Percentiles rank a stretch among this genome's conserved stretches.
phyloP scores from a whole-genome alignment of 2,888 invertebrate genomes.

The Lithophane leautieri region DNA sequence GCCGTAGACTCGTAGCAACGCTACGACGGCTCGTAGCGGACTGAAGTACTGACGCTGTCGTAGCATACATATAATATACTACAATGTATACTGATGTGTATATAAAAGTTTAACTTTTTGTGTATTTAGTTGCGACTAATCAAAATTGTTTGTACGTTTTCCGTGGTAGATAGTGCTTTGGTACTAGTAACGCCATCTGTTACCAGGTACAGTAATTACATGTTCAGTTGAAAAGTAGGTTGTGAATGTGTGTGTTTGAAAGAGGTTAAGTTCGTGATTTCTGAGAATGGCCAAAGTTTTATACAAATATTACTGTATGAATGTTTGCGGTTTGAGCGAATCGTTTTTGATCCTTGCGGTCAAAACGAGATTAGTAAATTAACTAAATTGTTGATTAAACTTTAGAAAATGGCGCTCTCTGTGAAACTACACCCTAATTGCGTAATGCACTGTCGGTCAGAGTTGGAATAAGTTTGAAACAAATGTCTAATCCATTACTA shows the following conservation, averaged over 20 bases:
- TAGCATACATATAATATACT: slow-evolving; percentile 34
- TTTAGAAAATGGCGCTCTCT: not conserved
- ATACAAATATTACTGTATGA: slow-evolving; percentile 45
- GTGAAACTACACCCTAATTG: not conserved
- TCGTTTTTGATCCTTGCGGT: slow-evolving; percentile 1
- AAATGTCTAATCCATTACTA: too few relatives aligned
- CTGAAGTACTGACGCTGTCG: slow-evolving; percentile 66
- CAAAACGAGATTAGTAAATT: slow-evolving; percentile 5
- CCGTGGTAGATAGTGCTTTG: slow-evolving; percentile 9
- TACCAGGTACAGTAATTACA: slow-evolving; percentile 42
- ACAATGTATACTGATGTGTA: slow-evolving; percentile 34
- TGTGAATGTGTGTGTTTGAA: slow-evolving; percentile 31
- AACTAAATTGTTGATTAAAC: not conserved
- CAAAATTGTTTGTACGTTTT: slow-evolving; percentile 39
- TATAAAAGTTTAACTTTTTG: slow-evolving; percentile 54
- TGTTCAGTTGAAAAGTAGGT: slow-evolving; percentile 40
- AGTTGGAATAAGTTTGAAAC: too few relatives aligned
- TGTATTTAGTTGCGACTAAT: slow-evolving; percentile 40
- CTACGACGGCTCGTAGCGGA: slow-evolving; percentile 79
- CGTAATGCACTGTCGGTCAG: too few relatives aligned
- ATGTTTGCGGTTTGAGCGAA: slow-evolving; percentile 29
- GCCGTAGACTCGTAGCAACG: slow-evolving; percentile 70
- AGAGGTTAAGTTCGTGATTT: slow-evolving; percentile 34
- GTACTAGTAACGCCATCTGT: slow-evolving; percentile 73
- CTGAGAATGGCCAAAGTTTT: slow-evolving; percentile 41